phyloP scores from a whole-genome alignment of 2,797 vertebrate species.

The Enteromius thamalakanensis region DNA sequence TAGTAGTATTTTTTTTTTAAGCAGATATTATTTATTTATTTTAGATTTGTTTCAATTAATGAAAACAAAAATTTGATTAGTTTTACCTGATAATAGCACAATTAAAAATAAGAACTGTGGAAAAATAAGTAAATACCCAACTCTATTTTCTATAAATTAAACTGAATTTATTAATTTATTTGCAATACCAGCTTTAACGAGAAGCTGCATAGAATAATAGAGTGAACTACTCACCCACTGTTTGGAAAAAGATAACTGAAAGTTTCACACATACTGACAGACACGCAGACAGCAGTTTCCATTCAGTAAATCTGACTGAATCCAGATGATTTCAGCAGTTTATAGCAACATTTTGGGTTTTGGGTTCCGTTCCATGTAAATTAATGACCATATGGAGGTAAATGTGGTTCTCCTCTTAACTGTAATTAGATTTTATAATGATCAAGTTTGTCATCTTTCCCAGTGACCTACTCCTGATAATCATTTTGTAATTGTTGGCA shows the following conservation, averaged over 20 bases:
- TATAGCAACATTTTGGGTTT: not conserved
- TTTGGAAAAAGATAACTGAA: conserved; percentile 9
- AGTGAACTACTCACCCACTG: not conserved
- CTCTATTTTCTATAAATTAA: not conserved
- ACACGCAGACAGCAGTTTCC: not conserved
- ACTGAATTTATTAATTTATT: not conserved
- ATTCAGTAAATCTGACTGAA: conserved; percentile 14
- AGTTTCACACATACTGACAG: not conserved
- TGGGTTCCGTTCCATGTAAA: conserved; percentile 17
- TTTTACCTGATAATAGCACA: not conserved
- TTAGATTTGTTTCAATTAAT: not conserved
- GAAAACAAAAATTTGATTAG: not conserved
- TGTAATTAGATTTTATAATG: conserved; percentile 8
- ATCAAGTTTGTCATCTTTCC: conserved; percentile 15
- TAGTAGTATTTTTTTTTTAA: not conserved
- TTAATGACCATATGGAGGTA: conserved; percentile 15
- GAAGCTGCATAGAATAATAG: not conserved
- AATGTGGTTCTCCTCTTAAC: conserved; percentile 9
- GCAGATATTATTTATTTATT: not conserved
- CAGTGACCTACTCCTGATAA: conserved; percentile 16
- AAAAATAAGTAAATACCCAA: not conserved
- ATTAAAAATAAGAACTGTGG: not conserved
- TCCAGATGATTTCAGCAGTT: conserved; percentile 30
- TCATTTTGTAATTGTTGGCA: not conserved
- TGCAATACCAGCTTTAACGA: not conserved